Evolutionary conservation across 2,113 vertebrate species (phyloP).

Genomic region (Bos javanicus): DNA sequence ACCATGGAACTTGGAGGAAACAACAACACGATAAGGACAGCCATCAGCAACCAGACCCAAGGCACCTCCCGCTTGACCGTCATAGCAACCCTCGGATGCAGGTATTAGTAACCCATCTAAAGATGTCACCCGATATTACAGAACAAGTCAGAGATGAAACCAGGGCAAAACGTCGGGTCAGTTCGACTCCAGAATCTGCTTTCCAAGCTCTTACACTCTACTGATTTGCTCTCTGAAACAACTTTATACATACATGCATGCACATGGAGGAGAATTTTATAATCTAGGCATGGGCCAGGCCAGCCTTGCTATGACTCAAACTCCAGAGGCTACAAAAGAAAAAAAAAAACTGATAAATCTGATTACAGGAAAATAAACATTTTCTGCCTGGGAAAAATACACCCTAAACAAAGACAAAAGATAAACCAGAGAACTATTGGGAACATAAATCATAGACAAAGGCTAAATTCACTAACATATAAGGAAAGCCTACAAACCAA

Average conservation of each 20-base stretch:
- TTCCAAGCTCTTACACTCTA: neutral
- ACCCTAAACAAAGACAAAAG: constrained; percentile 21
- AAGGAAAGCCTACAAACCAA: constrained; percentile 31
- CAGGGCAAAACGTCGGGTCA: neutral
- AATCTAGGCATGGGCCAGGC: neutral
- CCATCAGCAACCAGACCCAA: neutral
- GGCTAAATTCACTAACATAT: constrained; percentile 1
- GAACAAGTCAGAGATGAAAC: neutral
- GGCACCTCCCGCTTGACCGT: neutral
- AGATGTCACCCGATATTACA: neutral
- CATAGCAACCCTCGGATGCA: neutral
- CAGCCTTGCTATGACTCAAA: constrained; percentile 22
- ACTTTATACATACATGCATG: neutral
- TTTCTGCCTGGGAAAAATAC: constrained; percentile 19
- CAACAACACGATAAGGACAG: neutral
- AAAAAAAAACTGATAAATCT: constrained; percentile 23
- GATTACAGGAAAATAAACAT: constrained; percentile 50
- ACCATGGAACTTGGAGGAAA: neutral
- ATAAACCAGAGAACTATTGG: constrained; percentile 6
- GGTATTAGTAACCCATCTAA: neutral
- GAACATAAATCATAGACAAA: constrained; percentile 23
- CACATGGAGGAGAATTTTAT: neutral
- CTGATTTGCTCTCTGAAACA: neutral
- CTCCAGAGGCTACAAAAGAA: constrained; percentile 1
- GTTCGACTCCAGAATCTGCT: neutral